phyloP scores from a whole-genome alignment of 2,888 invertebrate species.

The Sesia bembeciformis region DNA sequence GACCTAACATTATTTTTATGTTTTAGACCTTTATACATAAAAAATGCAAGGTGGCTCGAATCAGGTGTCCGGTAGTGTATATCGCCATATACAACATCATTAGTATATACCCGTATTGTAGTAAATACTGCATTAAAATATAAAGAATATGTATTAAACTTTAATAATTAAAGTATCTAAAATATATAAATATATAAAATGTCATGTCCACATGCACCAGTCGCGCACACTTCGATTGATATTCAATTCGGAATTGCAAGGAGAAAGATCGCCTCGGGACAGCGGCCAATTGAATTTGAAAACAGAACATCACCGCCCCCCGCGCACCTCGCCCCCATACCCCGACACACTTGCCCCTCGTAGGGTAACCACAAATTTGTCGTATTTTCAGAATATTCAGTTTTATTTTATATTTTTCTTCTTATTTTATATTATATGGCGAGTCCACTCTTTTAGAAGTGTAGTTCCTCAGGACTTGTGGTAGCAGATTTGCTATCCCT shows the following conservation, averaged over 20 bases:
- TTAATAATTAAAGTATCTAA: background rate
- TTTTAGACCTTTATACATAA: no score
- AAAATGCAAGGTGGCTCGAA: no score
- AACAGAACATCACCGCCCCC: slow-evolving; percentile 50
- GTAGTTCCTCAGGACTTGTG: no score
- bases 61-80: no score
- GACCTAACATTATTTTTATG: no score
- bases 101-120: no score
- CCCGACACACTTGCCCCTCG: slow-evolving; percentile 6
- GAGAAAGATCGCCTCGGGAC: slow-evolving; percentile 71
- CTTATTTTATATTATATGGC: background rate
- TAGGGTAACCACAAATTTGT: slow-evolving; percentile 11
- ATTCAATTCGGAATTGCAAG: slow-evolving; percentile 66
- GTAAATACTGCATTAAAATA: no score
- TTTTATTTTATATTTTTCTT: background rate
- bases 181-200: background rate
- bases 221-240: slow-evolving; percentile 53
- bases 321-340: slow-evolving; percentile 10
- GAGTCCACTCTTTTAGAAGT: no score
- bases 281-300: slow-evolving; percentile 71
- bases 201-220: slow-evolving; percentile 41
- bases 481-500: no score
- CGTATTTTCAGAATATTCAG: background rate
- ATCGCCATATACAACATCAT: no score
- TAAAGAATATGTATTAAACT: no score